A percentile compares a stretch with the other conserved stretches of the same genome.
Evolutionary conservation across 2,888 invertebrate genomes (phyloP).

Genomic region (Oeneis ivallda): DNA sequence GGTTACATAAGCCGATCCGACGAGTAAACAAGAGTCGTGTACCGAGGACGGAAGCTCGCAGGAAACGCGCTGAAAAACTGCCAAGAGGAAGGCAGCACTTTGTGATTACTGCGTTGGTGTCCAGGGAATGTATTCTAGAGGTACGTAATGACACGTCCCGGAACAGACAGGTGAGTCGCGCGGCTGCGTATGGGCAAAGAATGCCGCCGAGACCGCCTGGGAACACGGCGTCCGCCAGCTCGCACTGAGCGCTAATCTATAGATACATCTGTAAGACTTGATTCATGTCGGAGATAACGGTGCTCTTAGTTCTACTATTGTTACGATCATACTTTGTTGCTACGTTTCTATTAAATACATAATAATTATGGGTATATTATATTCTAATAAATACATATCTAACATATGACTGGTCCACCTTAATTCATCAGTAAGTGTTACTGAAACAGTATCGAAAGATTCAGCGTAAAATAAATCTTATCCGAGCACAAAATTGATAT

Average conservation of each 20-base stretch:
- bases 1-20: slow-evolving; percentile 29
- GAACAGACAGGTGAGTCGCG: slow-evolving; percentile 67
- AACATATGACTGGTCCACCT: no score
- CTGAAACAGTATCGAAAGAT: neutral
- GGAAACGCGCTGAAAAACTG: slow-evolving; percentile 57
- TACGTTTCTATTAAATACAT: no score
- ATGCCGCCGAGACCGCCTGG: slow-evolving; percentile 68
- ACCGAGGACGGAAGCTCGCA: slow-evolving; percentile 43
- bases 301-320: slow-evolving; percentile 48
- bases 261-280: slow-evolving; percentile 55
- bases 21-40: slow-evolving; percentile 14
- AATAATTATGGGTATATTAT: no score
- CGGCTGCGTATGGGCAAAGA: slow-evolving; percentile 72
- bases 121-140: slow-evolving; percentile 64
- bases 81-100: slow-evolving; percentile 62
- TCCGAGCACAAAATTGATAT: no score
- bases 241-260: slow-evolving; percentile 43
- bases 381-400: no score
- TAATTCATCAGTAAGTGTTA: no score
- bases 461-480: no score
- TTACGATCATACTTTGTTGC: neutral
- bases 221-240: slow-evolving; percentile 56
- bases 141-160: slow-evolving; percentile 65
- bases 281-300: slow-evolving; percentile 56
- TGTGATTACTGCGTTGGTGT: slow-evolving; percentile 62